Evolutionary conservation across 1,140 invertebrate species (phyloP).

Genomic region (Sesamia nonagrioides): DNA sequence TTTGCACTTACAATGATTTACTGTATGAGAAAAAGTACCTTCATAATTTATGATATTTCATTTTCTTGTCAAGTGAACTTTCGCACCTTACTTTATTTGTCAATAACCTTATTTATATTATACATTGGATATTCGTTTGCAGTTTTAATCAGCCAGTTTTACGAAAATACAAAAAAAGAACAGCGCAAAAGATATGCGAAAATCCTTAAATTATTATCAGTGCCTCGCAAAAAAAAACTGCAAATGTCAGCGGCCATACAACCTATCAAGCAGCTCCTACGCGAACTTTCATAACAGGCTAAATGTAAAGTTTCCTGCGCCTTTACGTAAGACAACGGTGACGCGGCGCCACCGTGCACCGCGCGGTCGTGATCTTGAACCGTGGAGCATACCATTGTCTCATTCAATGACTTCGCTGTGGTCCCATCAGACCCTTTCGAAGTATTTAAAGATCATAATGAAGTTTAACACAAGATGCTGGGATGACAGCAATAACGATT

Average conservation of each 20-base stretch:
- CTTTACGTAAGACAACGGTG: conserved; percentile 52
- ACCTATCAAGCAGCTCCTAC: conserved; percentile 27
- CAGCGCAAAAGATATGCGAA: background rate
- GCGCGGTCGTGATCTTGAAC: conserved; percentile 69
- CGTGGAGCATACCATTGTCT: conserved; percentile 60
- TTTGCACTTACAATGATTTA: conserved; percentile 9
- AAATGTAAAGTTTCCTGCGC: conserved; percentile 40
- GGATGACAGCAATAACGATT: background rate
- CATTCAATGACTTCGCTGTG: conserved; percentile 51
- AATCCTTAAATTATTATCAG: background rate
- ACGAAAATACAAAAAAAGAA: background rate
- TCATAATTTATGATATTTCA: conserved; percentile 6
- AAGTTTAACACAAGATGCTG: background rate
- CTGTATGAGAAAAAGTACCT: conserved; percentile 13
- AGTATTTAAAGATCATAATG: background rate
- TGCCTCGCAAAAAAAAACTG: background rate
- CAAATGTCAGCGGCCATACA: conserved; percentile 31
- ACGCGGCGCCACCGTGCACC: conserved; percentile 22
- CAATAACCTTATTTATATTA: too few species aligned
- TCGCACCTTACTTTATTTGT: background rate
- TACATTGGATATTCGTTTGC: background rate
- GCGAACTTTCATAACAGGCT: conserved; percentile 39
- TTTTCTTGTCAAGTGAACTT: conserved; percentile 4
- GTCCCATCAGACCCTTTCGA: background rate
- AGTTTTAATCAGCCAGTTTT: too few species aligned